phyloP scores from a whole-genome alignment of 1,140 invertebrate genomes.

The Cotesia typhae region DNA sequence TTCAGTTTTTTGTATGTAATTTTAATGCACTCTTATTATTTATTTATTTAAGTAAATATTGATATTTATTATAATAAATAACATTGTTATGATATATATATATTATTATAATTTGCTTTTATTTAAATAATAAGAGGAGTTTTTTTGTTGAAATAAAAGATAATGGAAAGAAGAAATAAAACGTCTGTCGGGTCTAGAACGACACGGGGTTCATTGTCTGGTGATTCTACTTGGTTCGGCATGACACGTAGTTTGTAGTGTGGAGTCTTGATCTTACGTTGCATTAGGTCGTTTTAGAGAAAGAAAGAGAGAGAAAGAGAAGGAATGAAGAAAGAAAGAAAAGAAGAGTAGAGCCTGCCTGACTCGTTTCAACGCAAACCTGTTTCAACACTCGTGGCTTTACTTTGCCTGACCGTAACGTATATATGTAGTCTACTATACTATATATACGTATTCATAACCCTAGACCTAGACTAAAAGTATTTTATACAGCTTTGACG shows the following conservation, averaged over 20 bases:
- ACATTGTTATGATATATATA: not conserved
- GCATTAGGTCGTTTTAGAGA: slow-evolving; percentile 8
- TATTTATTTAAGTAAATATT: not conserved
- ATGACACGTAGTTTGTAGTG: slow-evolving; percentile 1
- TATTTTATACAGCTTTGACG: not conserved
- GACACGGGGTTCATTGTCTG: slow-evolving; percentile 29
- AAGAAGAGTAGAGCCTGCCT: slow-evolving; percentile 17
- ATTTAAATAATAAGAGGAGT: too few relatives aligned
- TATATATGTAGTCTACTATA: not conserved
- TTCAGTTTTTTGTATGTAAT: not conserved
- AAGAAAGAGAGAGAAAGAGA: slow-evolving; percentile 1
- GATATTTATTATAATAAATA: not conserved
- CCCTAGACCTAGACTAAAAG: not conserved
- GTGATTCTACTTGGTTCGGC: not conserved
- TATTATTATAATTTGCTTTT: too few relatives aligned
- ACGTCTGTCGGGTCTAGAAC: slow-evolving; percentile 5
- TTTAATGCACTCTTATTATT: not conserved
- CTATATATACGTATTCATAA: not conserved
- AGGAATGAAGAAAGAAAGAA: not conserved
- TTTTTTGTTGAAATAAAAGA: too few relatives aligned
- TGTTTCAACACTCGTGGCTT: slow-evolving; percentile 20
- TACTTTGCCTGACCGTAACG: not conserved
- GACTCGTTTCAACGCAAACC: slow-evolving; percentile 28
- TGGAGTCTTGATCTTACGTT: too few relatives aligned
- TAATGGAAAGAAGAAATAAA: not conserved